Evolutionary conservation across 2,113 vertebrate genomes (phyloP).

Genomic region (Poicephalus meyeri): DNA sequence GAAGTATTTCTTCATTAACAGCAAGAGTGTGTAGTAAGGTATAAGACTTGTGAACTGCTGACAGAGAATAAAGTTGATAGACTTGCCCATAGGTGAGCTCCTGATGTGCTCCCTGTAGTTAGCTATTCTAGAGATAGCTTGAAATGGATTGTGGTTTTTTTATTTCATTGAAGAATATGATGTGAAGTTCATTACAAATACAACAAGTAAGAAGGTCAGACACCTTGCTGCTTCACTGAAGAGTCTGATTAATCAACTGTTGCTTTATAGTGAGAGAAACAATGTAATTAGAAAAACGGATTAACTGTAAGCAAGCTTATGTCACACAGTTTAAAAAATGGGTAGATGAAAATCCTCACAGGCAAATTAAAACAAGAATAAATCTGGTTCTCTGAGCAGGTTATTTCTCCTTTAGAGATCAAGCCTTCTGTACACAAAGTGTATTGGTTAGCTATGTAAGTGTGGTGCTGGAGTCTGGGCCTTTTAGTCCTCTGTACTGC

Average conservation of each 20-base stretch:
- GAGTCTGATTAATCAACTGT: conserved; percentile 46
- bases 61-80: neutral
- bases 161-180: neutral
- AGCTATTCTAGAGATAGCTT: neutral
- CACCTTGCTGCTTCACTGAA: neutral
- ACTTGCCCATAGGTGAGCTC: neutral
- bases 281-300: conserved; percentile 49
- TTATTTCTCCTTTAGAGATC: neutral
- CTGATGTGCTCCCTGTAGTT: neutral
- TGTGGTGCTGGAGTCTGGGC: neutral
- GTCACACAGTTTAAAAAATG: neutral
- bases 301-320: conserved; percentile 32
- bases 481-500: neutral
- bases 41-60: neutral
- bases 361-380: neutral
- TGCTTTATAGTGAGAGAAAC: conserved; percentile 34
- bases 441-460: neutral
- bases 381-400: neutral
- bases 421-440: neutral
- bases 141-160: neutral
- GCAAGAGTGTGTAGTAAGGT: neutral
- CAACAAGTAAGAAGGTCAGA: conserved; percentile 4
- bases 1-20: neutral
- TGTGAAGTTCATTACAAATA: neutral
- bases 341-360: neutral